These are phyloP conservation scores for Umimayanthus kanabou DNA, from an alignment of 92 coral and sea anemone genomes.

Conservation along the genomic window DNA sequence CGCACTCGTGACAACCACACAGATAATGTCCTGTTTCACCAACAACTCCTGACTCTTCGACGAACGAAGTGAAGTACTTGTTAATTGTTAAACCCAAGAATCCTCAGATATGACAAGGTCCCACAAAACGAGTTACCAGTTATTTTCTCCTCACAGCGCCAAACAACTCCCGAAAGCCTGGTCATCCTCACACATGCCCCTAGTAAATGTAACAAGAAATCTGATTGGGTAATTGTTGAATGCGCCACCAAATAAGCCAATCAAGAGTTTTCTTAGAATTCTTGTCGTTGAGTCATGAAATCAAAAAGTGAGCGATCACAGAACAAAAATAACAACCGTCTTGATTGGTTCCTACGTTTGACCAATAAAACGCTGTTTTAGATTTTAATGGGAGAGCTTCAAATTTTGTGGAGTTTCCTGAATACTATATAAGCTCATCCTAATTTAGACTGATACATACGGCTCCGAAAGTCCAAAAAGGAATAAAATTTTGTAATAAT, in stretches of 20 bases:
- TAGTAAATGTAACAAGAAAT: slow-evolving; percentile 10
- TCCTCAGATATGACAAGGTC: slow-evolving; percentile 35
- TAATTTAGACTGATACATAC: neutral
- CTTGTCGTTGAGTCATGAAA: slow-evolving; percentile 43
- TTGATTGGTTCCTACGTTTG: slow-evolving; percentile 29
- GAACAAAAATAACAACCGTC: neutral
- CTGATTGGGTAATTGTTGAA: slow-evolving; percentile 21
- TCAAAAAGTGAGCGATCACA: slow-evolving; percentile 38
- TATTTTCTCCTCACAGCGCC: slow-evolving; percentile 47
- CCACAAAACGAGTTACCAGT: slow-evolving; percentile 41
- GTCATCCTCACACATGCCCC: slow-evolving; percentile 44
- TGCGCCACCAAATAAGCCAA: slow-evolving; percentile 41
- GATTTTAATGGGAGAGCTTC: neutral
- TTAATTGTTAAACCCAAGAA: slow-evolving; percentile 6
- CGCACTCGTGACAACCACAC: slow-evolving; percentile 52
- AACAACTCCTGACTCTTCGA: slow-evolving; percentile 11
- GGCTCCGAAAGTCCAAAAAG: neutral
- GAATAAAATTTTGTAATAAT: too few relatives aligned
- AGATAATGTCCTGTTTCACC: slow-evolving; percentile 25
- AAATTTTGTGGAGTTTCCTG: too few relatives aligned
- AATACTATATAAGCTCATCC: too few relatives aligned
- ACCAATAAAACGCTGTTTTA: slow-evolving; percentile 14
- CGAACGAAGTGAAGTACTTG: slow-evolving; percentile 15
- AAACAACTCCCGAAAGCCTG: slow-evolving; percentile 50
- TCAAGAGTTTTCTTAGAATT: slow-evolving; percentile 22